A percentile compares a stretch with the other conserved stretches of the same genome.
Evolutionary conservation across 2,888 invertebrate genomes (phyloP).

Genomic region (Pemphredon lugubris): DNA sequence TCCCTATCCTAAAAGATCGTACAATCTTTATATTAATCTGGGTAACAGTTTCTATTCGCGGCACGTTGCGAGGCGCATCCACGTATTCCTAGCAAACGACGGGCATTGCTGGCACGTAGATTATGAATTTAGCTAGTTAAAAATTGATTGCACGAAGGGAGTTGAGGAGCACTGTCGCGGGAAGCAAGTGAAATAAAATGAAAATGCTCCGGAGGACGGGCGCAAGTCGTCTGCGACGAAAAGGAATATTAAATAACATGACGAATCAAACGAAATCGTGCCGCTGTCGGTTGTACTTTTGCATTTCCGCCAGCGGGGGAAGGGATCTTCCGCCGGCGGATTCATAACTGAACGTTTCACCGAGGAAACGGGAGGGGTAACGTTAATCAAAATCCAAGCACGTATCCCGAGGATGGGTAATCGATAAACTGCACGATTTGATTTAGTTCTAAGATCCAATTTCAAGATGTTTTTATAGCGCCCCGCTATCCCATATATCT

Average conservation of each 20-base stretch:
- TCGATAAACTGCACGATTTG: constrained; percentile 36
- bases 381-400: constrained; percentile 34
- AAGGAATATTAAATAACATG: constrained; percentile 32
- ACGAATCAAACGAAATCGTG: constrained; percentile 19
- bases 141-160: neutral
- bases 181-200: neutral
- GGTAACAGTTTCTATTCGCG: constrained; percentile 2
- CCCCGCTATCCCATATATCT: neutral
- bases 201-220: neutral
- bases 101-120: neutral
- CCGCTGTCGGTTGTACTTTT: neutral
- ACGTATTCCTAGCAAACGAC: too few relatives aligned
- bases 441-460: constrained; percentile 11
- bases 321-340: neutral
- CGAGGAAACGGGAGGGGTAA: constrained; percentile 25
- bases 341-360: constrained; percentile 21
- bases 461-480: neutral
- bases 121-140: neutral
- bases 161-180: neutral
- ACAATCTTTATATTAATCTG: constrained; percentile 32
- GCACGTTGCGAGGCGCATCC: too few relatives aligned
- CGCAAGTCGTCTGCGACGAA: neutral
- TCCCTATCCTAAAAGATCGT: constrained; percentile 5
- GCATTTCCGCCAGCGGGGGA: constrained; percentile 1
- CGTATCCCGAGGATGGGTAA: constrained; percentile 24